phyloP scores from a whole-genome alignment of 2,797 vertebrate species.

The Tokudaia tokunoshimensis region DNA sequence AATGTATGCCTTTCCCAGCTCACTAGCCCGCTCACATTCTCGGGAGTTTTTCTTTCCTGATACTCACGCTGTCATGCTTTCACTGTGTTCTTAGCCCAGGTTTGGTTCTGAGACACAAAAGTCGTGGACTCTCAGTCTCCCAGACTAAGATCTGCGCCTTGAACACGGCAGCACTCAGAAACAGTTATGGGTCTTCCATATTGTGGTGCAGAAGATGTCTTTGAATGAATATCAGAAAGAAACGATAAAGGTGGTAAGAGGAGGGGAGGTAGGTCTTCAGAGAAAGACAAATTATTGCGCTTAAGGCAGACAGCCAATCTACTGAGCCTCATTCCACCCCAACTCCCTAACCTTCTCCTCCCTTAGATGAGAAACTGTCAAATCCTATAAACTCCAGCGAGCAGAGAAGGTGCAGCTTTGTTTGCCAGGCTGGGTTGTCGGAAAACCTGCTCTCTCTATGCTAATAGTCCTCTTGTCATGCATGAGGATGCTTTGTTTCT shows the following conservation, averaged over 20 bases:
- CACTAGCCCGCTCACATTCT: not conserved
- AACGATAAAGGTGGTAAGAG: not conserved
- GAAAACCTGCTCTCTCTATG: constrained; percentile 80
- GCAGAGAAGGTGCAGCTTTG: constrained; percentile 73
- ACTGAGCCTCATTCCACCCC: constrained; percentile 49
- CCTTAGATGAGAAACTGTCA: constrained; percentile 66
- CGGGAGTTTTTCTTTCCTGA: not conserved
- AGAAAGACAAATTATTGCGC: constrained; percentile 67
- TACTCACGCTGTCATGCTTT: not conserved
- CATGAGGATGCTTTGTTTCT: constrained; percentile 86
- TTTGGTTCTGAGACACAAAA: not conserved
- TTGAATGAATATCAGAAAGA: constrained; percentile 16
- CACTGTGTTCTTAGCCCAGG: not conserved
- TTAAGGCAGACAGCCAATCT: constrained; percentile 70
- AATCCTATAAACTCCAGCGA: constrained; percentile 73
- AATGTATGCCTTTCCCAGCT: not conserved
- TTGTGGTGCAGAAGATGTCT: not conserved
- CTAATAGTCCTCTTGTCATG: constrained; percentile 82
- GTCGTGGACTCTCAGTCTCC: not conserved
- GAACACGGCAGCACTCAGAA: not conserved
- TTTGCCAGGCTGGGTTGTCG: constrained; percentile 74
- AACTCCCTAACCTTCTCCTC: constrained; percentile 66
- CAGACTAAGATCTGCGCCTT: not conserved
- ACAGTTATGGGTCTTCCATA: not conserved
- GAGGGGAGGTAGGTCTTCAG: constrained; percentile 20